Conservation (phyloP, 1,140 invertebrate genomes). For the Aphaenogaster rudis region DNA sequence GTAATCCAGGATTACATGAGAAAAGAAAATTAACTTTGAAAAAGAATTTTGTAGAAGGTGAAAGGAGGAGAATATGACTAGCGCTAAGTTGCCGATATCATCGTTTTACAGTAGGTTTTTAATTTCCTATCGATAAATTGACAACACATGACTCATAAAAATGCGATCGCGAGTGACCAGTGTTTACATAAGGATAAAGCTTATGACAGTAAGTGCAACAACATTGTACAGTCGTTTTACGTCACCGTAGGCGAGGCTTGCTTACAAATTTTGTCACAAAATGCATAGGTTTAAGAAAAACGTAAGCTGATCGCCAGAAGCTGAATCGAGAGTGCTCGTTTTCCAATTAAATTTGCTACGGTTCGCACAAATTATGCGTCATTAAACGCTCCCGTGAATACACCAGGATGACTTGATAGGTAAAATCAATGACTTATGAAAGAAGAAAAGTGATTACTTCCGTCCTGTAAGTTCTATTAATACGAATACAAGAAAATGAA, state of each 20-base stretch:
- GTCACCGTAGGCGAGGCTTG: neutral
- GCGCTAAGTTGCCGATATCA: neutral
- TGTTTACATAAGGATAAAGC: slow-evolving; percentile 26
- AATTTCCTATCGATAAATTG: slow-evolving; percentile 68
- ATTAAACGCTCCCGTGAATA: slow-evolving; percentile 45
- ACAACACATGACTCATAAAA: slow-evolving; percentile 52
- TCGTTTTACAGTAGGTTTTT: neutral
- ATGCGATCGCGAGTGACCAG: neutral
- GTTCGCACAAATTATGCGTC: slow-evolving; percentile 24
- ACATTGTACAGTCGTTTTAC: neutral
- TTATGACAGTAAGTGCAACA: neutral
- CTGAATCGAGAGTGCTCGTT: slow-evolving; percentile 20
- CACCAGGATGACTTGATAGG: neutral
- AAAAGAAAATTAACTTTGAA: neutral
- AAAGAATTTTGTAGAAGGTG: neutral
- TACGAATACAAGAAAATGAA: neutral
- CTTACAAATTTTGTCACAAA: neutral
- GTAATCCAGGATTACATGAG: neutral
- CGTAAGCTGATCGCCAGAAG: neutral
- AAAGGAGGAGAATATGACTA: neutral
- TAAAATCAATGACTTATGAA: slow-evolving; percentile 15
- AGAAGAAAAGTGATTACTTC: slow-evolving; percentile 21
- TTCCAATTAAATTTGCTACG: slow-evolving; percentile 40
- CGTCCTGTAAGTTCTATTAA: neutral
- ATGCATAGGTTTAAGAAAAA: neutral